phyloP scores from a whole-genome alignment of 2,797 vertebrate genomes.

The Danio tinwini region DNA sequence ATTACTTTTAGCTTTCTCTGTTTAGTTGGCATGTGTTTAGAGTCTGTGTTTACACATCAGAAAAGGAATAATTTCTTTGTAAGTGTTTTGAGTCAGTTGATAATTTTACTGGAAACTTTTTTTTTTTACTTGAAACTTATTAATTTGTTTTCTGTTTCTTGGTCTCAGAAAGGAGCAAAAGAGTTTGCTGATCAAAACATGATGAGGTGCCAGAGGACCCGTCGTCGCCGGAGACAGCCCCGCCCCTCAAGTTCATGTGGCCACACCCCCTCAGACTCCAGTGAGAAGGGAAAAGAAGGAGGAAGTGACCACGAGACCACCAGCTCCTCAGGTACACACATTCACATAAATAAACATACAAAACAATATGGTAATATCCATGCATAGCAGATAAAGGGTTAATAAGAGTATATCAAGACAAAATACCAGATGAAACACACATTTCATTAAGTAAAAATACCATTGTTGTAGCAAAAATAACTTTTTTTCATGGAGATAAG shows the following conservation, averaged over 20 bases:
- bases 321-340: slow-evolving; percentile 82
- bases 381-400: background rate
- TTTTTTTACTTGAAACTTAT: background rate
- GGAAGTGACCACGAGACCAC: slow-evolving; percentile 96
- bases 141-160: background rate
- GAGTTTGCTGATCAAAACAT: slow-evolving; percentile 94
- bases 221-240: slow-evolving; percentile 84
- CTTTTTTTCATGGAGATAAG: background rate
- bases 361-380: background rate
- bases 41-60: too few species aligned
- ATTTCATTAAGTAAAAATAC: slow-evolving; percentile 1
- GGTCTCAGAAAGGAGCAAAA: slow-evolving; percentile 93
- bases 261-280: slow-evolving; percentile 78
- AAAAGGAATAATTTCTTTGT: background rate
- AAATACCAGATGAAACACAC: slow-evolving; percentile 12
- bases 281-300: slow-evolving; percentile 85
- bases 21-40: too few species aligned
- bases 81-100: background rate
- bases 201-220: slow-evolving; percentile 85
- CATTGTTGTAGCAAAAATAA: background rate
- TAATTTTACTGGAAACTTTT: background rate
- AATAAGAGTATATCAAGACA: background rate
- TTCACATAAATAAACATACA: background rate
- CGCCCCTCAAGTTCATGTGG: slow-evolving; percentile 80
- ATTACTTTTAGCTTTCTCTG: too few species aligned